A percentile compares a stretch with the other conserved stretches of the same genome.
phyloP scores from a whole-genome alignment of 2,888 invertebrate species.

The Therioaphis trifolii region DNA sequence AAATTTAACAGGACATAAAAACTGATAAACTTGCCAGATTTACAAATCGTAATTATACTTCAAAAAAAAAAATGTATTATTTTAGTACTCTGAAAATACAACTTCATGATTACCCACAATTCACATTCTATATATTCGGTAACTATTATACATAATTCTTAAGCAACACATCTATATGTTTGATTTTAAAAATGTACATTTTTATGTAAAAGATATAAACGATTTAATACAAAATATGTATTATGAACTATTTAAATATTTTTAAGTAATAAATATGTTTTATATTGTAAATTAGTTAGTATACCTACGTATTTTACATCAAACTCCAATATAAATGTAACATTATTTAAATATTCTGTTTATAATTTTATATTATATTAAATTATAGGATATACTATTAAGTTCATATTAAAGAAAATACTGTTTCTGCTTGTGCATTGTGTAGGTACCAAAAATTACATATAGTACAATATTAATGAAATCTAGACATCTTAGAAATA shows the following conservation, averaged over 20 bases:
- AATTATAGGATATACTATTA: background rate
- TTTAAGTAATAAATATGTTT: background rate
- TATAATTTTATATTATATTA: background rate
- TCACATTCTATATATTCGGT: too few species aligned
- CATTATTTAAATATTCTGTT: background rate
- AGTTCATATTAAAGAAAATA: too few species aligned
- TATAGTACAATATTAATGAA: too few species aligned
- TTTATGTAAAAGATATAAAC: background rate
- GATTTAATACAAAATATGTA: background rate
- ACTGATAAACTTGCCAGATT: too few species aligned
- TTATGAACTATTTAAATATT: background rate
- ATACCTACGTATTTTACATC: background rate
- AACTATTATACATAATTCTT: too few species aligned
- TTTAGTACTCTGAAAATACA: too few species aligned
- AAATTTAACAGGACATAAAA: too few species aligned
- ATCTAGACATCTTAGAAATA: too few species aligned
- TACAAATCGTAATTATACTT: too few species aligned
- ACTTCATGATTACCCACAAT: too few species aligned
- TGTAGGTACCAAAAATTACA: background rate
- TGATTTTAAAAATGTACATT: background rate
- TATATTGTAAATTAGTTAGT: background rate
- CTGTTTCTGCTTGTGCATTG: background rate
- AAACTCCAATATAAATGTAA: background rate
- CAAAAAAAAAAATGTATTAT: too few species aligned
- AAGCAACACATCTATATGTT: background rate